phyloP scores from a whole-genome alignment of 2,888 invertebrate species.

The Leptinotarsa peninsularis region DNA sequence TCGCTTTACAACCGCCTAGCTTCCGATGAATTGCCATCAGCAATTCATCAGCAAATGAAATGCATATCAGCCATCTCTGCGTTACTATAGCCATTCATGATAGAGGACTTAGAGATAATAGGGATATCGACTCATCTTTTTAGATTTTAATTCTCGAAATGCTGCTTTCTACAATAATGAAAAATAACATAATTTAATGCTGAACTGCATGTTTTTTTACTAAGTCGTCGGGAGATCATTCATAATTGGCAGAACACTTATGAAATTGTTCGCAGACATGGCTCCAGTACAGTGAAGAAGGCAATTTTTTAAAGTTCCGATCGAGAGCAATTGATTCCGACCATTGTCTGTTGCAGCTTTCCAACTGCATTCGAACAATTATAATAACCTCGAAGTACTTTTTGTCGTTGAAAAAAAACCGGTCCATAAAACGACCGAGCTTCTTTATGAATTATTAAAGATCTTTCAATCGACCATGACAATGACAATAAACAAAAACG shows the following conservation, averaged over 20 bases:
- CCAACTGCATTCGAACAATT: background rate
- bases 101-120: too few relatives aligned
- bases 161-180: too few relatives aligned
- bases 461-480: conserved; percentile 21
- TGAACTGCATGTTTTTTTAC: background rate
- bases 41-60: too few relatives aligned
- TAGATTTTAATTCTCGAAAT: too few relatives aligned
- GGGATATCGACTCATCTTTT: too few relatives aligned
- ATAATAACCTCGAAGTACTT: conserved; percentile 6
- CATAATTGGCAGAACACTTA: background rate
- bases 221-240: background rate
- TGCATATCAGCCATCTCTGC: too few relatives aligned
- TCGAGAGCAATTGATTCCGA: background rate
- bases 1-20: too few relatives aligned
- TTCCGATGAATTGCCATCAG: too few relatives aligned
- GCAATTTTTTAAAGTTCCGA: conserved; percentile 2
- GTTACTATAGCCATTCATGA: too few relatives aligned
- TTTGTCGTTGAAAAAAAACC: conserved; percentile 8
- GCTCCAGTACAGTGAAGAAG: background rate
- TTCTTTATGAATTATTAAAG: conserved; percentile 28
- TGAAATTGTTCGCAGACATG: background rate
- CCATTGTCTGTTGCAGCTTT: conserved; percentile 20
- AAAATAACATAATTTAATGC: too few relatives aligned
- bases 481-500: conserved; percentile 5
- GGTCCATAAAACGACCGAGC: background rate